These are phyloP conservation scores for Rhinogobio ventralis DNA, from an alignment of 2,797 vertebrate genomes.

Conservation along the genomic window DNA sequence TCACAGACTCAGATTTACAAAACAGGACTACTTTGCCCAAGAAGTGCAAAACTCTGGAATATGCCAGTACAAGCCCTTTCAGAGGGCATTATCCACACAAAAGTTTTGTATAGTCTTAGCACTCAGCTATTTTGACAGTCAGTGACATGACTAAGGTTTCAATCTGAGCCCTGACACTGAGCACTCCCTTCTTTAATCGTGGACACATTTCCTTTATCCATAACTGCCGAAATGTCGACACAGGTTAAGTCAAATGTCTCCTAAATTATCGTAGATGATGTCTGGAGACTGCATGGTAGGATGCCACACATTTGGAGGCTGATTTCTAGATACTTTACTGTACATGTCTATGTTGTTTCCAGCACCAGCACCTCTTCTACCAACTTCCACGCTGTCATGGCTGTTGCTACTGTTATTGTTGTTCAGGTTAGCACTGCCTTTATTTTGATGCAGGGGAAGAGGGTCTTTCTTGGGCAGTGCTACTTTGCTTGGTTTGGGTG, in stretches of 20 bases:
- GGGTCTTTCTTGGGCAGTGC: constrained; percentile 69
- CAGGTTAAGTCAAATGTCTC: constrained; percentile 66
- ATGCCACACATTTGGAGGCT: constrained; percentile 65
- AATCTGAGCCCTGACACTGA: not conserved
- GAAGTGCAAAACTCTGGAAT: constrained; percentile 57
- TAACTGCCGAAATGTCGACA: not conserved
- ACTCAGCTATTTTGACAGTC: constrained; percentile 33
- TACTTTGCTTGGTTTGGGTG: constrained; percentile 83
- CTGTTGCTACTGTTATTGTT: constrained; percentile 79
- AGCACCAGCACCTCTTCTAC: constrained; percentile 40
- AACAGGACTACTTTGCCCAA: constrained; percentile 45
- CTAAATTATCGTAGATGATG: constrained; percentile 83
- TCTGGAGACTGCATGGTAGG: constrained; percentile 70
- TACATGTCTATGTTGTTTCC: constrained; percentile 81
- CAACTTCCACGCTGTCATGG: constrained; percentile 41
- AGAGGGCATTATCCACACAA: constrained; percentile 35
- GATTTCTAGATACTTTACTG: constrained; percentile 82
- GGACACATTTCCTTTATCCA: not conserved
- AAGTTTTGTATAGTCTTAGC: not conserved
- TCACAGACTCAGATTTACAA: constrained; percentile 53
- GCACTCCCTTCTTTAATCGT: not conserved
- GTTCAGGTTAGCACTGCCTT: constrained; percentile 72
- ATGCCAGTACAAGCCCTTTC: constrained; percentile 37
- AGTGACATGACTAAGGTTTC: constrained; percentile 7
- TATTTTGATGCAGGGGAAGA: constrained; percentile 64